Conservation (phyloP, 1,140 invertebrate species). For the Heliothis virescens region DNA sequence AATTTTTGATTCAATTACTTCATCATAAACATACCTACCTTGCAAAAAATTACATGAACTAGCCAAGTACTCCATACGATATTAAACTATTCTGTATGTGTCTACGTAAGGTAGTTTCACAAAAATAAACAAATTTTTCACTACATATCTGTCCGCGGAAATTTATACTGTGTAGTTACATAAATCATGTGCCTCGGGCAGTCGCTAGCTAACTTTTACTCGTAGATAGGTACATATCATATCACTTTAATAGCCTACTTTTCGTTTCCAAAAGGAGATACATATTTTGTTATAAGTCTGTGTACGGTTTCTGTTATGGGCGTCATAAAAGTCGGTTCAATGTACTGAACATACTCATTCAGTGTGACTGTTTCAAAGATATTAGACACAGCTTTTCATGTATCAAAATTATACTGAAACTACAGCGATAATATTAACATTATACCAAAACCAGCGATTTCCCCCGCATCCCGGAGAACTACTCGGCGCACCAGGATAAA, state of each 20-base stretch:
- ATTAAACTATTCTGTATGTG: constrained; percentile 29
- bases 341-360: too few species aligned
- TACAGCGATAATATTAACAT: too few species aligned
- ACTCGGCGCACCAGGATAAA: too few species aligned
- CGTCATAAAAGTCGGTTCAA: too few species aligned
- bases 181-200: constrained; percentile 38
- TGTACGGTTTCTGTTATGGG: too few species aligned
- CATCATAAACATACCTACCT: not conserved
- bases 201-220: constrained; percentile 36
- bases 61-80: not conserved
- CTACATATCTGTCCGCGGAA: constrained; percentile 18
- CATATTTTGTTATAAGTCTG: not conserved
- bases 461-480: too few species aligned
- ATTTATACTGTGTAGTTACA: constrained; percentile 28
- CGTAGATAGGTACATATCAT: constrained; percentile 21
- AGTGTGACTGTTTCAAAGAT: too few species aligned
- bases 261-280: constrained; percentile 4
- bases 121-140: constrained; percentile 44
- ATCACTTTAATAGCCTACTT: constrained; percentile 33
- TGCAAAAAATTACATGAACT: not conserved
- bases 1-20: too few species aligned
- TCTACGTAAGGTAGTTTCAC: constrained; percentile 18
- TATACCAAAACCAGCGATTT: too few species aligned
- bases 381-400: too few species aligned
- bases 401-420: too few species aligned